A percentile compares a stretch with the other conserved stretches of the same genome.
These are phyloP conservation scores for Morus bassanus DNA, from an alignment of 2,797 vertebrate genomes.

Conservation along the genomic window DNA sequence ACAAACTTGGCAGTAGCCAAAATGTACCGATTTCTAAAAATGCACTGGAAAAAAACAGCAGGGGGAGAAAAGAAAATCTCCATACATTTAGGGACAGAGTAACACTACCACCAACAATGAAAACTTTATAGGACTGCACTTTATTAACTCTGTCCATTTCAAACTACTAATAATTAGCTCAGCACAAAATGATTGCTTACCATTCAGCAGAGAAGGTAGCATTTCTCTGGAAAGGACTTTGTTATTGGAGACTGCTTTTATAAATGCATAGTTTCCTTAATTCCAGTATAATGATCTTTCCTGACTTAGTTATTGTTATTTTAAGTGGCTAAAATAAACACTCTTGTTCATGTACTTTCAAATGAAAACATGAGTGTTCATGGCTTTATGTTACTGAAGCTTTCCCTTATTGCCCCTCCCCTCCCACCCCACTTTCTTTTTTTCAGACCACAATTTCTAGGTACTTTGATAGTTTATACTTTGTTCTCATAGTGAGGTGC, in stretches of 20 bases:
- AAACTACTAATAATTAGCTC: conserved; percentile 40
- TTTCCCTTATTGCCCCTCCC: background rate
- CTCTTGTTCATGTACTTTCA: conserved; percentile 52
- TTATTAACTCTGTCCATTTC: conserved; percentile 28
- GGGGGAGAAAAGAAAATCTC: background rate
- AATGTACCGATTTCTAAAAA: background rate
- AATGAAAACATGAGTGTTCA: conserved; percentile 60
- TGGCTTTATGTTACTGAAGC: conserved; percentile 35
- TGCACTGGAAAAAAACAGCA: background rate
- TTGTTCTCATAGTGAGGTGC: conserved; percentile 35
- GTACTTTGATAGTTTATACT: conserved; percentile 34
- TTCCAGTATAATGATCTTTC: conserved; percentile 44
- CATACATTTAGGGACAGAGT: background rate
- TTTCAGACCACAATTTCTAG: conserved; percentile 2
- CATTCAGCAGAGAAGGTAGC: conserved; percentile 6
- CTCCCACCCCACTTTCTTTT: background rate
- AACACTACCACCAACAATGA: conserved; percentile 3
- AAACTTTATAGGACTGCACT: conserved; percentile 21
- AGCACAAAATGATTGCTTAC: conserved; percentile 18
- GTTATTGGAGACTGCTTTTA: conserved; percentile 38
- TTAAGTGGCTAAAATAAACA: conserved; percentile 54
- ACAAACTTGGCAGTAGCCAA: background rate
- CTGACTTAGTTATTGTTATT: conserved; percentile 56
- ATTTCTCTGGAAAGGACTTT: conserved; percentile 39
- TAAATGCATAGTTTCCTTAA: conserved; percentile 61